These are phyloP conservation scores for Sciurus niger DNA, from an alignment of 2,113 vertebrate genomes.

Conservation along the genomic window DNA sequence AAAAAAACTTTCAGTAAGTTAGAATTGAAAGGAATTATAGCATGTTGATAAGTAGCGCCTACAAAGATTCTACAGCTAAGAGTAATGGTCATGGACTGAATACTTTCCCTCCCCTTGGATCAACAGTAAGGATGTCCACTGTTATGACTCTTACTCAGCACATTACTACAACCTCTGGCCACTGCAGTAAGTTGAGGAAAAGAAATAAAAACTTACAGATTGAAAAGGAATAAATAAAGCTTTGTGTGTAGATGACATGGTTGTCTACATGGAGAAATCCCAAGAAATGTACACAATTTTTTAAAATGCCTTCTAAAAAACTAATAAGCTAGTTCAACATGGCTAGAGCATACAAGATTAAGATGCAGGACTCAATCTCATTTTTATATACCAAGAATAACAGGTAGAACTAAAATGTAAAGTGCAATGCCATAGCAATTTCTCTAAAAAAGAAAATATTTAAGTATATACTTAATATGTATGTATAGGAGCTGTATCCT, in stretches of 20 bases:
- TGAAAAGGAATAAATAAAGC: conserved; percentile 46
- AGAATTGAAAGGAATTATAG: neutral
- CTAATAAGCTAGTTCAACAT: neutral
- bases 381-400: neutral
- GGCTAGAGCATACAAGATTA: neutral
- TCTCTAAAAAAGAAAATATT: conserved; percentile 11
- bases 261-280: neutral
- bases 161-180: neutral
- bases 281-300: neutral
- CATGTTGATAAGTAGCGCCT: neutral
- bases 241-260: neutral
- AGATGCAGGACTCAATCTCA: neutral
- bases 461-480: neutral
- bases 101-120: neutral
- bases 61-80: neutral
- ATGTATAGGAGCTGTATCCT: neutral
- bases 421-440: neutral
- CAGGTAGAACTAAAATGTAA: conserved; percentile 1
- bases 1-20: neutral
- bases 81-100: neutral
- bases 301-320: neutral
- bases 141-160: neutral
- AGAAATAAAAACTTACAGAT: neutral
- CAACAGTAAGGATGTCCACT: neutral
- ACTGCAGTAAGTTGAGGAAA: neutral